These are phyloP conservation scores for Diarsia rubi DNA, from an alignment of 2,888 invertebrate genomes.

Conservation along the genomic window DNA sequence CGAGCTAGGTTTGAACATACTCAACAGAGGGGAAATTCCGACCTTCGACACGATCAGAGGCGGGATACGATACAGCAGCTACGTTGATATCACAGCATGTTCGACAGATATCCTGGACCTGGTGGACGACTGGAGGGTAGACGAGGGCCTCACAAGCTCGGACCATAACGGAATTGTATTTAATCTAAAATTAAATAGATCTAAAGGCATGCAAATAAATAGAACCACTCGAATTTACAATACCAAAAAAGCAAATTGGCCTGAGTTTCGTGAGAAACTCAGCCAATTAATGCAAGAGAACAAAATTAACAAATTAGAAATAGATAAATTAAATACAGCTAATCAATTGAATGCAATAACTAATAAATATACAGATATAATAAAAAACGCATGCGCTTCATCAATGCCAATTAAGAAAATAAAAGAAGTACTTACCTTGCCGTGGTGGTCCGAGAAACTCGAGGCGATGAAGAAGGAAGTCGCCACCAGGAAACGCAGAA, in stretches of 20 bases:
- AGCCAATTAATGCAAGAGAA: too few species aligned
- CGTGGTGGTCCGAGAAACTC: too few species aligned
- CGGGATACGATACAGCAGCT: neutral
- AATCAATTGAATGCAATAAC: too few species aligned
- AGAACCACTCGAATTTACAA: neutral
- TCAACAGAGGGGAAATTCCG: too few species aligned
- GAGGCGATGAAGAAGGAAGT: too few species aligned
- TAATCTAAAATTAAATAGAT: neutral
- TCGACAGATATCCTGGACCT: neutral
- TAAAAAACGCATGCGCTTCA: too few species aligned
- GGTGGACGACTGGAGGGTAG: neutral
- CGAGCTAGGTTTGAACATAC: neutral
- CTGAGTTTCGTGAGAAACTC: slow-evolving; percentile 51
- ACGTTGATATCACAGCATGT: neutral
- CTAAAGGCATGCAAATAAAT: neutral
- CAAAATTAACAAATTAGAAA: too few species aligned
- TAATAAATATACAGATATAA: too few species aligned
- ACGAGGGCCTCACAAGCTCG: neutral
- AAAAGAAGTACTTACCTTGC: too few species aligned
- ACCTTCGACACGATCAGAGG: neutral
- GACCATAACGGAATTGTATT: neutral
- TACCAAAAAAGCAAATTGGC: slow-evolving; percentile 33
- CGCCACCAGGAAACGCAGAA: too few species aligned
- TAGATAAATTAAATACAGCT: too few species aligned
- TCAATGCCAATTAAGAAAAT: too few species aligned